Conservation (phyloP, 1,140 invertebrate species). For the Vanessa atalanta region DNA sequence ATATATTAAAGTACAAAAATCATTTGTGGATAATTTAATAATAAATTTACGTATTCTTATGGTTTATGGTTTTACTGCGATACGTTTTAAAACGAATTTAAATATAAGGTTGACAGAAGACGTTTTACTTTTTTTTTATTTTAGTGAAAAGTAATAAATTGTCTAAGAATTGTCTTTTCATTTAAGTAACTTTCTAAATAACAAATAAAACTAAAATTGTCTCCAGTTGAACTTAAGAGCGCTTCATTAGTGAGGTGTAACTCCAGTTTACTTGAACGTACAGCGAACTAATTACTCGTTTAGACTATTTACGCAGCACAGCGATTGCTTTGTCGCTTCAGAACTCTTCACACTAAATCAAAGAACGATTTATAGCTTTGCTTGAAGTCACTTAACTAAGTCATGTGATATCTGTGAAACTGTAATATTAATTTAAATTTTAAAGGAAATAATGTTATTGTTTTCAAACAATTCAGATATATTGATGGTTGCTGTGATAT, state of each 20-base stretch:
- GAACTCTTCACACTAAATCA: conserved; percentile 26
- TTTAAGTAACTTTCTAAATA: not conserved
- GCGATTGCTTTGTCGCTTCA: conserved; percentile 64
- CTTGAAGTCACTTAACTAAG: not conserved
- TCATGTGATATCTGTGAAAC: too few relatives aligned
- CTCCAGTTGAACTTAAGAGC: conserved; percentile 6
- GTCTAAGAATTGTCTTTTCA: too few relatives aligned
- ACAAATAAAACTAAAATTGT: not conserved
- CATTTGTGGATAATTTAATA: too few relatives aligned
- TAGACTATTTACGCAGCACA: conserved; percentile 67
- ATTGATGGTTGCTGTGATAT: conserved; percentile 11
- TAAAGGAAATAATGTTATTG: not conserved
- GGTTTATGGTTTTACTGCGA: too few relatives aligned
- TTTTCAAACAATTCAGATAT: conserved; percentile 20
- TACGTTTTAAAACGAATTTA: too few relatives aligned
- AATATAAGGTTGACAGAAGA: too few relatives aligned
- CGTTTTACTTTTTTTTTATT: too few relatives aligned
- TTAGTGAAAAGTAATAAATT: too few relatives aligned
- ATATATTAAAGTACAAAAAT: too few relatives aligned
- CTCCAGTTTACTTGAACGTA: conserved; percentile 29
- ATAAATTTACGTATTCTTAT: too few relatives aligned
- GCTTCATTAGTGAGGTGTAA: conserved; percentile 34
- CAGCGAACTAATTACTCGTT: conserved; percentile 75
- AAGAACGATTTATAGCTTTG: conserved; percentile 9
- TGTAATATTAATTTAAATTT: too few relatives aligned